Evolutionary conservation across 1,140 invertebrate genomes (phyloP), one percentile per base, ranked within the genome.

Genomic region (Nephila pilipes): DNA sequence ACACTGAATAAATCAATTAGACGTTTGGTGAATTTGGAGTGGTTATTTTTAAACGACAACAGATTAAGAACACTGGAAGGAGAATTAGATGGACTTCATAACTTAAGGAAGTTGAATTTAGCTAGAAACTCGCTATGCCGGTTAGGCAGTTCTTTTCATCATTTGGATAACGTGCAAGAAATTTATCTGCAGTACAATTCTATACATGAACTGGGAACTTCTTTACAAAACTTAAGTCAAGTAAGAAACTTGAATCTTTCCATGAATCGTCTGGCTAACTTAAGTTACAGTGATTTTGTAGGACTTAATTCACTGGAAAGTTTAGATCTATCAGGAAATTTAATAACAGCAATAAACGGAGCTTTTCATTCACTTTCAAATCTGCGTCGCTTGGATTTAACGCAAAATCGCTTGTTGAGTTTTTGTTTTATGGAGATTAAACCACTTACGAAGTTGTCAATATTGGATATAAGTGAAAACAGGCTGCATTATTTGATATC

Each of bases 131-230:
- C 57, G 5, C 55, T 94, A 25, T 18, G 80, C 4, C 29, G 29
- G 1, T 55, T 94, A 22, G 93, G 93, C 4, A 20, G 20, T 8
- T 87, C 93, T 25, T 90, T 94, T 22, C 20, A 36, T 22, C 18
- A 92, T 46, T 69, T 94, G 12, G 6, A n/a, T n/a, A 36, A 91
- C 10, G 25, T 94, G 46, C 36, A 85, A 20, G n/a, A 46, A n/a
- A 57, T 94, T 54, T 81, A 94, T 54, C 58, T 94, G 63, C 87
- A 89, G 18, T 83, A 75, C 25, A 94, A 94, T 46, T n/a, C n/a
- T 20, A 80, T 94, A 14, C 55, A 83, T 16, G 63, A 63, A 20
- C 20, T 94, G 20, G 93, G 93, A 10, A 75, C 63, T 5, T 87
- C 93, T 36, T 60, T 93, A 8, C 20, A 80, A 1, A 57, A 75